A percentile compares a stretch with the other conserved stretches of the same genome.
phyloP scores from a whole-genome alignment of 2,888 invertebrate genomes.

The Acrobasis consociella region DNA sequence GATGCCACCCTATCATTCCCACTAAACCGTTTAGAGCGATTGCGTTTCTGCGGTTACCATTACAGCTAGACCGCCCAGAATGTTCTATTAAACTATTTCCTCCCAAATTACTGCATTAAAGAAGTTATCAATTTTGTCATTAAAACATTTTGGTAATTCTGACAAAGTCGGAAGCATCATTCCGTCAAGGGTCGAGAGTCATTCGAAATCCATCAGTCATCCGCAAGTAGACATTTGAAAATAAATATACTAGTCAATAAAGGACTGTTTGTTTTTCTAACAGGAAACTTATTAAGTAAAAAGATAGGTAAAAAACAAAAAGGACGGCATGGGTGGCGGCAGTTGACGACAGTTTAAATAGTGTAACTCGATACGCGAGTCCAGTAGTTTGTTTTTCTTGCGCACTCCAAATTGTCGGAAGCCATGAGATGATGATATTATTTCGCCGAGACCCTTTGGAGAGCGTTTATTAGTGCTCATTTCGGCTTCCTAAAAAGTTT shows the following conservation, averaged over 20 bases:
- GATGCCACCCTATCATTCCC: conserved; percentile 16
- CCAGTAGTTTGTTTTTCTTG: conserved; percentile 74
- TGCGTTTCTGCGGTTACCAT: conserved; percentile 15
- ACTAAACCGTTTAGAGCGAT: conserved; percentile 12
- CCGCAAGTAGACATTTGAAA: conserved; percentile 69
- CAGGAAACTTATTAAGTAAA: conserved; percentile 79
- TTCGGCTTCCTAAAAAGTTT: conserved; percentile 20
- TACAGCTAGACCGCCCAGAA: conserved; percentile 30
- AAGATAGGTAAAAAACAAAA: conserved; percentile 66
- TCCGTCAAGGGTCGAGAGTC: conserved; percentile 64
- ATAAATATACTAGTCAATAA: conserved; percentile 75
- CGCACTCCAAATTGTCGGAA: conserved; percentile 66
- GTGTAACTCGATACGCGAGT: conserved; percentile 70
- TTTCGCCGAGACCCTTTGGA: conserved; percentile 53
- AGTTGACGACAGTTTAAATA: conserved; percentile 80
- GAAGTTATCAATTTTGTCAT: conserved; percentile 37
- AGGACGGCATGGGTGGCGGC: conserved; percentile 70
- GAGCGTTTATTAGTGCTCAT: conserved; percentile 37
- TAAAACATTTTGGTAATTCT: conserved; percentile 41
- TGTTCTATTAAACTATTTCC: conserved; percentile 6
- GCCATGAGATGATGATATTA: conserved; percentile 66
- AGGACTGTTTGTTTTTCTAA: conserved; percentile 79
- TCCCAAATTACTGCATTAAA: conserved; percentile 23
- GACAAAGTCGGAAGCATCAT: conserved; percentile 60
- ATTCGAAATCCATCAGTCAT: conserved; percentile 77